Base-by-base conservation (phyloP, 2,797 vertebrate genomes). In the Lateolabrax maculatus region DNA sequence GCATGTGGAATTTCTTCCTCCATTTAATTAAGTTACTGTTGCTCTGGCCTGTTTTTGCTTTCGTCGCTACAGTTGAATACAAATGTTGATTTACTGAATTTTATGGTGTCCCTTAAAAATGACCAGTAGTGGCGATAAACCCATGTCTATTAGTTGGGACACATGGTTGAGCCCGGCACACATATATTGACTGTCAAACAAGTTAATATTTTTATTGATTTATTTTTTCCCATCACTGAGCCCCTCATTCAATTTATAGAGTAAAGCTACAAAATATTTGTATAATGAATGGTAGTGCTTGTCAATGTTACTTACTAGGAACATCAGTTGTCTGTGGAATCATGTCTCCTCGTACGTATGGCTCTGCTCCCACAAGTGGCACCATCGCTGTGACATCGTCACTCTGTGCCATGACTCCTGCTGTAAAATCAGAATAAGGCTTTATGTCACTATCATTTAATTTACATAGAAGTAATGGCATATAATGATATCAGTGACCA, bases 341-440 rank as follows among this genome's bases (percentile, higher is more conserved):
- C 81, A 75, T 84, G 61, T 94, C 91, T 81, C 93, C 93, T 79
- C 90, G 75, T 56, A 81, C 6, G 1, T 23, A 1, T 3, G 19
- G 13, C 7, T n/a, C 62, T 15, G 23, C 1, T 0, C 2, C 7
- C 49, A 53, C 0, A 15, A 46, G 0, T 3, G 60, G 0, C 5
- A 0, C 6, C 0, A 43, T n/a, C 1, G 0, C 56, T 0, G 71
- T 29, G 2, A 68, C 70, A 1, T 69, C 36, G 0, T 71, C 72
- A 0, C 87, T 84, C 53, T 92, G 72, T 43, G 87, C 72, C 65
- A 39, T 46, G 25, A 87, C 84, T 75, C 86, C 86, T 53, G 67
- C 81, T 87, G 80, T n/a, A 55, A 82, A 84, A 79, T 56, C n/a
- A 79, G 23, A 80, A 77, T 0, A 44, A 64, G 18, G 4, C 4